phyloP scores from a whole-genome alignment of 2,888 invertebrate genomes.

The Lasioglossum lativentre region DNA sequence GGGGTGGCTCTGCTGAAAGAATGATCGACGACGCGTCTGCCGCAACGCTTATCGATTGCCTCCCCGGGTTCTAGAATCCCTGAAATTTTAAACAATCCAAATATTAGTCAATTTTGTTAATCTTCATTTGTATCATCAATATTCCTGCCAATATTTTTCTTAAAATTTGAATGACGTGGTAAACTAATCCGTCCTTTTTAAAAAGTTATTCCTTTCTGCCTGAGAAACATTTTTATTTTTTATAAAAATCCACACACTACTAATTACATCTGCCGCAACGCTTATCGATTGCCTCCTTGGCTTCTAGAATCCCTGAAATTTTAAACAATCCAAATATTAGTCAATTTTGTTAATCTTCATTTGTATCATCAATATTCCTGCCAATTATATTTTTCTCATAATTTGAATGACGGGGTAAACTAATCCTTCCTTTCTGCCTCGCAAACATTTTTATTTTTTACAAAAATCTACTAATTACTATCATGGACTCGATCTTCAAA shows the following conservation, averaged over 20 bases:
- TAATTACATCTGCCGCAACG: conserved; percentile 14
- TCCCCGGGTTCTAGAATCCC: background rate
- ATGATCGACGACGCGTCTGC: conserved; percentile 10
- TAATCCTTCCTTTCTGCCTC: too few relatives aligned
- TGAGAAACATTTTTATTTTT: too few relatives aligned
- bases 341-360: background rate
- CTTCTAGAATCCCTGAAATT: background rate
- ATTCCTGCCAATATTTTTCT: too few relatives aligned
- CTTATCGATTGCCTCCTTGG: background rate
- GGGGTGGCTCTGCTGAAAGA: conserved; percentile 12
- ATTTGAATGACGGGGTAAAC: too few relatives aligned
- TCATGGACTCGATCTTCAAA: background rate
- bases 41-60: conserved; percentile 3
- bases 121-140: too few relatives aligned
- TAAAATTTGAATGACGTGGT: too few relatives aligned
- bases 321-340: background rate
- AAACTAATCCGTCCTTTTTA: too few relatives aligned
- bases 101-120: background rate
- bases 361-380: too few relatives aligned
- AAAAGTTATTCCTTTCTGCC: too few relatives aligned
- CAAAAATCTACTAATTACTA: background rate
- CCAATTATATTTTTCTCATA: too few relatives aligned
- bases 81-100: background rate
- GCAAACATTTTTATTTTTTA: too few relatives aligned
- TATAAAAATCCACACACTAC: too few relatives aligned